Base-by-base conservation (phyloP, 2,113 vertebrate species). In the Nyctibius bracteatus region DNA sequence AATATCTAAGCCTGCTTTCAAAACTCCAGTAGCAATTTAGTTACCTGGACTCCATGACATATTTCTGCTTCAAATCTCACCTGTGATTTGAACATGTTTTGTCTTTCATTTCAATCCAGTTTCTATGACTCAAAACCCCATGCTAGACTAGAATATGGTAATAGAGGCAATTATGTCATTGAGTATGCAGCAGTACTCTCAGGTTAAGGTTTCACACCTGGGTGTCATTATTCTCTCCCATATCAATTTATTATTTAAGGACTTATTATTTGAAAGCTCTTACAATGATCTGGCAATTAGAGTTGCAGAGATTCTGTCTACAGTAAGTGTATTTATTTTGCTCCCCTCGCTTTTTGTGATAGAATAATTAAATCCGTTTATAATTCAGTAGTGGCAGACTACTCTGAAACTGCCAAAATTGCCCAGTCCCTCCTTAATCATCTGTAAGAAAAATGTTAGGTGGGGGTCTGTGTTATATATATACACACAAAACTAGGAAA, bases 171-270 rank as follows among this genome's bases (percentile, higher is more conserved):
- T 98, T 98, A 98, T 97, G 86, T 86, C 44, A 96, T 96, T 98
- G 95, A 96, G 51, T 86, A 93, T 97, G 94, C 70, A 66, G 74
- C 84, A 87, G 73, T 88, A 92, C 47, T 86, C 89, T 96, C 82
- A 97, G 80, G 95, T 97, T 97, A 97, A 97, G 91, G 88, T 96
- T 98, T 98, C 95, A 96, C 97, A 98, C 98, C 97, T 98, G 98
- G 97, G 68, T 97, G 94, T 98, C 97, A 98, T 98, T 98, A 98
- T 97, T 98, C 90, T 97, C 92, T 96, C 92, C 73, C 81, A 83
- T 97, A 97, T 97, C 95, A 98, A 97, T 98, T 98, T 98, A 97
- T 98, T 98, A 97, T 97, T 98, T 98, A 98, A 98, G 93, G 94
- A 92, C 94, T 97, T 97, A 97, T 96, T 97, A 97, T 98, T 97